Evolutionary conservation across 2,888 invertebrate genomes (phyloP), one percentile per base, ranked within the genome.

Genomic region (Tipula vernalis): DNA sequence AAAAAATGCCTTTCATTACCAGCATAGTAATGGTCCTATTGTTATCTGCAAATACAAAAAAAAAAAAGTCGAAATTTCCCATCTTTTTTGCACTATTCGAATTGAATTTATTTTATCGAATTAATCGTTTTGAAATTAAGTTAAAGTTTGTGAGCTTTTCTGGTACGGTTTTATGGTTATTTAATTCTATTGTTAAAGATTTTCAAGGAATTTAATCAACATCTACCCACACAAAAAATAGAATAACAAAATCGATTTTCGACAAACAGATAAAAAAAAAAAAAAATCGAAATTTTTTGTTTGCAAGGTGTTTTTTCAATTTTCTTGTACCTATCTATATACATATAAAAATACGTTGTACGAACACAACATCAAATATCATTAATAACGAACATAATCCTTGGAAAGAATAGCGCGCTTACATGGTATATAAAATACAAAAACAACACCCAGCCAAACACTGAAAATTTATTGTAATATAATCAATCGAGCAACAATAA

Each of bases 401-500:
- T 18, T 71, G 10, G 10, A 28, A 71, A 28, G 12, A 28, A 28
- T 28, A 28, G 71, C 28, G 71, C 71, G 71, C 71, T 28, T 71
- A 71, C 28, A 8, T 28, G 3, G 13, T 28, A 71, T 10, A 57
- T 18, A 57, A 28, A 71, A 71, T 10, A 71, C 71, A 71, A 28
- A 28, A 57, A 18, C 71, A 71, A 18, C 71, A 28, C 28, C 28
- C 28, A 28, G 28, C 28, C 18, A 3, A 28, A 71, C 71, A 8
- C 18, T 71, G 71, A 28, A 28, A 71, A 71, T 71, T 71, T 71
- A 71, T 71, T 71, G 28, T 71, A 71, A 71, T 71, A 71, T 71
- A 71, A 71, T 71, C 71, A 71, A 71, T 71, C 71, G 71, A 71
- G 71, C 71, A 71, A 71, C 71, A 71, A 71, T 71, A 71, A 71